Conservation (phyloP, 2,113 vertebrate species). For the Caloenas nicobarica region DNA sequence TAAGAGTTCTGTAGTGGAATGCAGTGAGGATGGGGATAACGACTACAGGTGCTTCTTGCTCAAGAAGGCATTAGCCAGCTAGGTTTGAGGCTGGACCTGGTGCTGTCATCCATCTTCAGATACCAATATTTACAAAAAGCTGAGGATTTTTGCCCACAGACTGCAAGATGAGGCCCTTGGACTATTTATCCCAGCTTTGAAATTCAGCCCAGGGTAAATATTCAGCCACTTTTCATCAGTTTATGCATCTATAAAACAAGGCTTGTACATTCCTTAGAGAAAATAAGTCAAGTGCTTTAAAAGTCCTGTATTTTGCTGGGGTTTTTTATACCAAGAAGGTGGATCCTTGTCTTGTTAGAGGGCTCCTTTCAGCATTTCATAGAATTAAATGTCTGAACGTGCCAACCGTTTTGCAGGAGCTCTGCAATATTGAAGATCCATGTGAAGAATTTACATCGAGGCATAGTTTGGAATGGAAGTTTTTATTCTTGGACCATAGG, state of each 20-base stretch:
- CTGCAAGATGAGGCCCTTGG: not conserved
- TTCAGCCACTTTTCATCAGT: not conserved
- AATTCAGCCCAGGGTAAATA: not conserved
- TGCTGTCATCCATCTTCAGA: not conserved
- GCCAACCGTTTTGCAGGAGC: constrained; percentile 75
- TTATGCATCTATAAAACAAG: not conserved
- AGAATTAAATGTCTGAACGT: not conserved
- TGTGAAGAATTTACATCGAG: constrained; percentile 83
- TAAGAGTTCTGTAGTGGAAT: not conserved
- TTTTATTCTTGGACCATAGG: constrained; percentile 85
- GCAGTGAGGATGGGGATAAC: not conserved
- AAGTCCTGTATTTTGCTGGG: not conserved
- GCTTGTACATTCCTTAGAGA: not conserved
- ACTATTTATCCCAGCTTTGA: not conserved
- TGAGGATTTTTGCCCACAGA: not conserved
- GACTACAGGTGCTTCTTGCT: not conserved
- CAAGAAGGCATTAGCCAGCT: not conserved
- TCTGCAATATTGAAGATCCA: constrained; percentile 78
- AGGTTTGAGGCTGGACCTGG: not conserved
- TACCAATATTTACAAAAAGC: not conserved
- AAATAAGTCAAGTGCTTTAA: not conserved
- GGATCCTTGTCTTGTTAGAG: not conserved
- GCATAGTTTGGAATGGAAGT: constrained; percentile 88
- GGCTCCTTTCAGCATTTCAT: not conserved
- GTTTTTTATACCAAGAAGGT: not conserved